Base-by-base conservation (phyloP, 2,113 vertebrate genomes). In the Zootoca vivipara region DNA sequence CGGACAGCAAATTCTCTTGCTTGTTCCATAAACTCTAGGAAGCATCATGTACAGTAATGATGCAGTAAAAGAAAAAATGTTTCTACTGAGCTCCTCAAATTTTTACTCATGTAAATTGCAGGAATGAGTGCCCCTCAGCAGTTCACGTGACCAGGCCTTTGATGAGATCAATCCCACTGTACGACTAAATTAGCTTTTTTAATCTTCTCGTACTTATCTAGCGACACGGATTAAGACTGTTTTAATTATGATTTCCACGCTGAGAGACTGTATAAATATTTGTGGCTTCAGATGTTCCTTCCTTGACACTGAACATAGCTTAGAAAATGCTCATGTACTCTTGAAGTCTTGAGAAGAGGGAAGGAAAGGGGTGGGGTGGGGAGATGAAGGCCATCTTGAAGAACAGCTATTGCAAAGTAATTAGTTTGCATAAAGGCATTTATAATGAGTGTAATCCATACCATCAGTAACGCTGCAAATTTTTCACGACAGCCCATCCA, bases 381-480 rank as follows among this genome's bases (percentile, higher is more conserved):
- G 0, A 33, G 2, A 5, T 87, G 85, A 85, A 89, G 91, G 93
- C 93, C 87, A 90, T 92, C 46, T 90, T 90, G 89, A 93, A 86
- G 85, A 94, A 91, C 83, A 86, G 87, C 80, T 89, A 90, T 58
- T 89, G 90, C 79, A 89, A 81, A 89, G 91, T 92, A 94, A 94
- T 94, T 95, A 94, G 89, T 95, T 94, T 92, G 89, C 93, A 95
- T 94, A 91, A 94, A 94, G 90, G 87, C 82, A 85, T 52, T 92
- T 85, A 24, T 82, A 92, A 93, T 92, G 93, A 95, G 87, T 95
- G 87, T 92, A 94, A 91, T 85, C 88, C 70, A 73, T 65, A 0
- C 58, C 28, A 58, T 87, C 38, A n/a, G 87, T 86, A 89, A 88
- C 86, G 89, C 90, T 87, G 88, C 78, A 92, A 62, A 91, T 83